These are phyloP conservation scores for Drosophila acutilabella DNA, from an alignment of 2,888 invertebrate species.

Conservation along the genomic window DNA sequence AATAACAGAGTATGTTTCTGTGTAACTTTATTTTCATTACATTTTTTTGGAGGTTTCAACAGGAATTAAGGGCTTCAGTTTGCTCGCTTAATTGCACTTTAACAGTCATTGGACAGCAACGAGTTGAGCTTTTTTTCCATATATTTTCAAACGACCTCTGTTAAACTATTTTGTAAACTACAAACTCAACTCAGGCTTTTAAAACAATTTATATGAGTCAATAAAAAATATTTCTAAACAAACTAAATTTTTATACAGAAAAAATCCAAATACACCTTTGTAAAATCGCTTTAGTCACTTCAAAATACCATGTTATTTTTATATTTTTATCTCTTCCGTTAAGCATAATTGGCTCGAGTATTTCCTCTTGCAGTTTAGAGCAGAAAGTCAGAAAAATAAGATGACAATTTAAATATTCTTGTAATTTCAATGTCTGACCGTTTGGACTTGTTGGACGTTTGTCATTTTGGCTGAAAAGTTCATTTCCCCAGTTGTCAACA, in stretches of 20 bases:
- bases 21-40: background rate
- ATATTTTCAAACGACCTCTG: background rate
- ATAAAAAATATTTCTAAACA: background rate
- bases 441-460: conserved; percentile 48
- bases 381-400: background rate
- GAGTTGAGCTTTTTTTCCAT: background rate
- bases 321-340: background rate
- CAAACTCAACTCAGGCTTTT: too few relatives aligned
- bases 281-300: background rate
- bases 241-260: background rate
- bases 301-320: background rate
- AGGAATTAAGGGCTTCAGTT: conserved; percentile 17
- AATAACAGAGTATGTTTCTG: background rate
- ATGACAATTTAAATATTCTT: conserved; percentile 7
- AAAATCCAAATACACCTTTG: background rate
- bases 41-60: conserved; percentile 1
- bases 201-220: background rate
- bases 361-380: background rate
- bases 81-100: conserved; percentile 6
- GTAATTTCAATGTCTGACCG: conserved; percentile 15
- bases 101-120: conserved; percentile 3
- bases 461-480: conserved; percentile 71
- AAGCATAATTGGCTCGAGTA: background rate
- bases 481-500: conserved; percentile 75
- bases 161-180: background rate